These are phyloP conservation scores for Desmodus rotundus DNA, from an alignment of 2,113 vertebrate species.

Conservation along the genomic window DNA sequence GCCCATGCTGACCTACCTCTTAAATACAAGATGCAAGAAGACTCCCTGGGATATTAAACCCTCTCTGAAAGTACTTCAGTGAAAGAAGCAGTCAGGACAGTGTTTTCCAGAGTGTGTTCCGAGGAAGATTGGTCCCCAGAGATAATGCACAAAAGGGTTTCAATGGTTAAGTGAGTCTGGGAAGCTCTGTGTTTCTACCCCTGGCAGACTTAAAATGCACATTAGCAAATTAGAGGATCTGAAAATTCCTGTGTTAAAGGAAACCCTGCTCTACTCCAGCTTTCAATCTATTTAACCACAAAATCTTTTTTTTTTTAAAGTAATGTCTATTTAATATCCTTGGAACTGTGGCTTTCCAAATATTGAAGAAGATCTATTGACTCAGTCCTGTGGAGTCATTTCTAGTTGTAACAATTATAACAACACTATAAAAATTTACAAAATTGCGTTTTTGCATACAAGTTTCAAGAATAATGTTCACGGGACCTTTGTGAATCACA, in stretches of 20 bases:
- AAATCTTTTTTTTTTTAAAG: background rate
- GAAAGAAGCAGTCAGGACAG: conserved; percentile 22
- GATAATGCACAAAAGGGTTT: background rate
- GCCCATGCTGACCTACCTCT: conserved; percentile 41
- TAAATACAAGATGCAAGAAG: conserved; percentile 53
- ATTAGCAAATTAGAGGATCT: conserved; percentile 46
- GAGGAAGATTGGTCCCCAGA: conserved; percentile 22
- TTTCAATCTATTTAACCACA: conserved; percentile 44
- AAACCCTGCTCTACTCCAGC: background rate
- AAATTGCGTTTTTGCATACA: background rate
- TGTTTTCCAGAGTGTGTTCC: conserved; percentile 18
- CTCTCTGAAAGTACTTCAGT: conserved; percentile 23
- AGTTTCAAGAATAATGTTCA: background rate
- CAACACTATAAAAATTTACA: background rate
- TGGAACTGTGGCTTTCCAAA: conserved; percentile 15
- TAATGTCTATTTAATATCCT: conserved; percentile 35
- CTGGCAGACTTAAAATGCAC: conserved; percentile 17
- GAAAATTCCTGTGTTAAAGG: conserved; percentile 7
- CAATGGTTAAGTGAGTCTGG: conserved; percentile 22
- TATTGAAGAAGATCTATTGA: conserved; percentile 29
- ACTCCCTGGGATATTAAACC: conserved; percentile 54
- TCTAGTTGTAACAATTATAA: conserved; percentile 45
- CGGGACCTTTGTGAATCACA: background rate
- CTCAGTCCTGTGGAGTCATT: background rate
- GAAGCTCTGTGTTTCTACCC: background rate